These are phyloP conservation scores for Hirtodrosophila alboralis DNA, from an alignment of 2,888 invertebrate species.

Conservation along the genomic window DNA sequence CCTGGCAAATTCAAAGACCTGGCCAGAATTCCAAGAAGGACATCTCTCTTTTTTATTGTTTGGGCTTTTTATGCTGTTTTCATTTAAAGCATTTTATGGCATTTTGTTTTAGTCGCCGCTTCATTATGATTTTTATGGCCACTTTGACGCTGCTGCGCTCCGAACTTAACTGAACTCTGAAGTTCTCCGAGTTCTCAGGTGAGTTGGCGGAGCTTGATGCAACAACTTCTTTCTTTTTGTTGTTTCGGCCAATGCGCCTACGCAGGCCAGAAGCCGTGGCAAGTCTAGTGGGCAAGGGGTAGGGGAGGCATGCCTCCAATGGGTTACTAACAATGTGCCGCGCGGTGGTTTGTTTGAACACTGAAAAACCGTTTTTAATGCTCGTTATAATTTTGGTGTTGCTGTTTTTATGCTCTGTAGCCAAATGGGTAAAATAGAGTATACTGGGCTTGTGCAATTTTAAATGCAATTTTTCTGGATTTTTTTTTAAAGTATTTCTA, in stretches of 20 bases:
- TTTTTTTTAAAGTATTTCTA: too few species aligned
- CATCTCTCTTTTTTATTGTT: slow-evolving; percentile 48
- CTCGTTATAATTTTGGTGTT: slow-evolving; percentile 68
- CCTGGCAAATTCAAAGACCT: slow-evolving; percentile 35
- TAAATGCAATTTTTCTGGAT: too few species aligned
- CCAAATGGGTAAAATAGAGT: too few species aligned
- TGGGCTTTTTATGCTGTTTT: slow-evolving; percentile 61
- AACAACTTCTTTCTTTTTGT: slow-evolving; percentile 9
- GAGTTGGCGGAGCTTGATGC: slow-evolving; percentile 35
- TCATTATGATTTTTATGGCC: slow-evolving; percentile 79
- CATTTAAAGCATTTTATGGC: slow-evolving; percentile 76
- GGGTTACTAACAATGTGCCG: slow-evolving; percentile 34
- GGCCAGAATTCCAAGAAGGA: slow-evolving; percentile 74
- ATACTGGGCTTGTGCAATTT: too few species aligned
- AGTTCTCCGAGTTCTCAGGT: slow-evolving; percentile 39
- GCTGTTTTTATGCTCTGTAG: slow-evolving; percentile 1
- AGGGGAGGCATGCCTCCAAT: slow-evolving; percentile 23
- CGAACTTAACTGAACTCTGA: slow-evolving; percentile 1
- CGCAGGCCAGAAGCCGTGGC: slow-evolving; percentile 28
- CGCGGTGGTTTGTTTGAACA: slow-evolving; percentile 68
- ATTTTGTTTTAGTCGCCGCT: slow-evolving; percentile 77
- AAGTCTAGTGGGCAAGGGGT: neutral
- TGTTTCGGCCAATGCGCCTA: slow-evolving; percentile 37
- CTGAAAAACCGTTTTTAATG: slow-evolving; percentile 65
- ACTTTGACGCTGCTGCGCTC: slow-evolving; percentile 60